Evolutionary conservation across 2,888 invertebrate genomes (phyloP).

Genomic region (Gymnosoma rotundatum): DNA sequence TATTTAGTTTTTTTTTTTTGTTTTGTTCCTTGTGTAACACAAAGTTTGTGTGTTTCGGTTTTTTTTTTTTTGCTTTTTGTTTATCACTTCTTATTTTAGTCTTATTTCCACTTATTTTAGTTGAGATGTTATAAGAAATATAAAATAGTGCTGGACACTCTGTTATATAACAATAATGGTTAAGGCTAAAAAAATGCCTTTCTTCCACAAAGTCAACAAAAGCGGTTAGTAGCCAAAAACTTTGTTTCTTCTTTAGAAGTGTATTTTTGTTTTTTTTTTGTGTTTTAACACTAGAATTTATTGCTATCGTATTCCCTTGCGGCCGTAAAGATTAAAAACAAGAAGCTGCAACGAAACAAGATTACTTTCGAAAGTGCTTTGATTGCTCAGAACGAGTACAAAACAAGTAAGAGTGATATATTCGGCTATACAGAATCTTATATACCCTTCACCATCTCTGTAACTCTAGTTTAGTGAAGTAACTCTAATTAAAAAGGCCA

Average conservation of each 20-base stretch:
- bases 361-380: background rate
- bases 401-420: too few relatives aligned
- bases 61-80: constrained; percentile 11
- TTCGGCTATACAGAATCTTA: too few relatives aligned
- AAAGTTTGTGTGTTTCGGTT: constrained; percentile 3
- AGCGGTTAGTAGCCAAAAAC: constrained; percentile 40
- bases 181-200: constrained; percentile 42
- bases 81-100: background rate
- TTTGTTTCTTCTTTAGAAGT: background rate
- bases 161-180: constrained; percentile 11
- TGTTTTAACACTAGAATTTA: background rate
- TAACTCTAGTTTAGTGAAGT: too few relatives aligned
- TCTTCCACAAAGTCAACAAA: constrained; percentile 57
- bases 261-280: background rate
- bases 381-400: background rate
- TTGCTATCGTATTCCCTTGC: background rate
- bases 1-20: background rate
- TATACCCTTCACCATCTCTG: too few relatives aligned
- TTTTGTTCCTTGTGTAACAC: background rate
- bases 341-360: constrained; percentile 10
- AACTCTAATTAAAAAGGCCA: too few relatives aligned
- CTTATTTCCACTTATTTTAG: constrained; percentile 14
- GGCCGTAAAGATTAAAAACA: background rate
- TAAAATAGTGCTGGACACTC: constrained; percentile 44
- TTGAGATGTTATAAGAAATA: background rate